These are phyloP conservation scores for Cercocebus atys DNA, from an alignment of 2,113 vertebrate species.

Conservation along the genomic window DNA sequence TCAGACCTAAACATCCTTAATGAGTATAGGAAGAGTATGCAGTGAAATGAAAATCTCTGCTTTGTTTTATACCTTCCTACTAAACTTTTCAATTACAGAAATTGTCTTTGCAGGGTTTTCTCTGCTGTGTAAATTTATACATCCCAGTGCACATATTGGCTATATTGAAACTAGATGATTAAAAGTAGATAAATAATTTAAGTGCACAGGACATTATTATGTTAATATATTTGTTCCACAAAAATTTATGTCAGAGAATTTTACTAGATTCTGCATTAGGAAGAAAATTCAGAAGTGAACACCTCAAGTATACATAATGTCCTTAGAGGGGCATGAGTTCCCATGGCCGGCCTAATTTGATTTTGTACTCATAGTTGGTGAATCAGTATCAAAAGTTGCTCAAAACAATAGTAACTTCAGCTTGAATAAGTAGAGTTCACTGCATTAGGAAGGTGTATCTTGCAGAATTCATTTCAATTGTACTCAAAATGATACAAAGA, in stretches of 20 bases:
- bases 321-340: not conserved
- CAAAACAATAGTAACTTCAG: not conserved
- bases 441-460: not conserved
- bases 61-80: not conserved
- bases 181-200: not conserved
- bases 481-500: not conserved
- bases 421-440: not conserved
- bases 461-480: not conserved
- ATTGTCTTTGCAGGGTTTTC: not conserved
- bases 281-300: not conserved
- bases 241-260: not conserved
- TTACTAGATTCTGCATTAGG: not conserved
- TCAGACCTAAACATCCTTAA: not conserved
- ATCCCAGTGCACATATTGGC: not conserved
- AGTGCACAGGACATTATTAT: not conserved
- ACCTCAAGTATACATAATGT: not conserved
- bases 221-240: not conserved
- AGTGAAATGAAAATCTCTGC: not conserved
- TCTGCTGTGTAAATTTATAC: not conserved
- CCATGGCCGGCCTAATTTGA: not conserved
- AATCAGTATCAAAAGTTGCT: not conserved
- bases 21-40: not conserved
- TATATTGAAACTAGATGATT: not conserved
- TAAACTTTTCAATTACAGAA: conserved; percentile 11
- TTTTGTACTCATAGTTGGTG: not conserved